phyloP scores from a whole-genome alignment of 2,797 vertebrate genomes.

The Ctenopoma kingsleyae region DNA sequence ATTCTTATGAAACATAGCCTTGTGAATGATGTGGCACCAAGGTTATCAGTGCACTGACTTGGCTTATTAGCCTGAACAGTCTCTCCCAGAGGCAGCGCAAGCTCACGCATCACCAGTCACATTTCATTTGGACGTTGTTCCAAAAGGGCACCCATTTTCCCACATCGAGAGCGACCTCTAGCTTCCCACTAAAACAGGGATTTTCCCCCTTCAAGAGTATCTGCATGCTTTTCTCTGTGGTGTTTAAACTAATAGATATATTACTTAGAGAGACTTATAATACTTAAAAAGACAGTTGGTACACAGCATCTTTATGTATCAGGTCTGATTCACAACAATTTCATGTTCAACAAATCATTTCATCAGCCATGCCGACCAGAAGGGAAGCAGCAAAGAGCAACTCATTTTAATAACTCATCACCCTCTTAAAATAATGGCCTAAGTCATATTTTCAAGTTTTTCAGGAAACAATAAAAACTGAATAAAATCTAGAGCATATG shows the following conservation, averaged over 20 bases:
- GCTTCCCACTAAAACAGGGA: constrained; percentile 26
- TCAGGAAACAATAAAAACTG: too few species aligned
- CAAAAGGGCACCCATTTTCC: constrained; percentile 43
- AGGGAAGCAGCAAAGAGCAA: too few species aligned
- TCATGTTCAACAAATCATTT: too few species aligned
- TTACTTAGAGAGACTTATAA: background rate
- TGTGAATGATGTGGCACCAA: constrained; percentile 60
- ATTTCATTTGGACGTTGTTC: constrained; percentile 54
- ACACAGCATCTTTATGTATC: background rate
- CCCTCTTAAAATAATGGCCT: too few species aligned
- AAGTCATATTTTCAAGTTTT: too few species aligned
- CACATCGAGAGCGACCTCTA: constrained; percentile 45
- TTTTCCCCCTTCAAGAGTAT: constrained; percentile 5
- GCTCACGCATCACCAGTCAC: constrained; percentile 67
- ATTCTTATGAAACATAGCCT: constrained; percentile 53
- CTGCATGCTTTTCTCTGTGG: background rate
- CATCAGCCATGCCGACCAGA: too few species aligned
- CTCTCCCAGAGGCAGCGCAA: constrained; percentile 58
- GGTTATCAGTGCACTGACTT: constrained; percentile 66
- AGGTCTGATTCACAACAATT: background rate
- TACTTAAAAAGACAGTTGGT: background rate
- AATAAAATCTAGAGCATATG: too few species aligned
- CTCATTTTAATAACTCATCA: too few species aligned
- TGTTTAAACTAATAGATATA: constrained; percentile 7
- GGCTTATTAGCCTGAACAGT: constrained; percentile 62